Evolutionary conservation across 23 tunicate species (phyloP).

Genomic region (Trididemnum clinides): DNA sequence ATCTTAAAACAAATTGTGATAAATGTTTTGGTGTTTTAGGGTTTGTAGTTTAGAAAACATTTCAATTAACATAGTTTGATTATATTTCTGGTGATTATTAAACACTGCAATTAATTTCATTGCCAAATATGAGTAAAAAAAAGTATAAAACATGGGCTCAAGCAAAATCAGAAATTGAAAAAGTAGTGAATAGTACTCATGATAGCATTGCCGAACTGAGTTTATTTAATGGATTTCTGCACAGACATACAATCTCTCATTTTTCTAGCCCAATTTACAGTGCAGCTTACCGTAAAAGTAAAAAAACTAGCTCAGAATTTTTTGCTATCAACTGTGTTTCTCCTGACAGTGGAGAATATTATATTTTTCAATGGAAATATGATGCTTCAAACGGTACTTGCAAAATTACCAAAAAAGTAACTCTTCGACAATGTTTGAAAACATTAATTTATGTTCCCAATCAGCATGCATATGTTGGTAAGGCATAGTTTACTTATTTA

Average conservation of each 20-base stretch:
- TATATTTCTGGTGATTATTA: no score
- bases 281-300: constrained; percentile 33
- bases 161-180: constrained; percentile 31
- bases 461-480: constrained; percentile 72
- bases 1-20: no score
- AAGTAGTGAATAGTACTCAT: neutral
- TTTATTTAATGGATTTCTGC: constrained; percentile 51
- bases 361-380: constrained; percentile 61
- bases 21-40: no score
- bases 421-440: constrained; percentile 61
- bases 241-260: constrained; percentile 53
- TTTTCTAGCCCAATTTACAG: constrained; percentile 53
- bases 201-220: constrained; percentile 22
- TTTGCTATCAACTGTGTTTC: constrained; percentile 56
- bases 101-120: no score
- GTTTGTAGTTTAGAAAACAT: no score
- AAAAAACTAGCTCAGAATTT: constrained; percentile 30
- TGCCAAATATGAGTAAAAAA: constrained; percentile 26
- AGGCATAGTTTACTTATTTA: no score
- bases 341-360: constrained; percentile 43
- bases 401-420: constrained; percentile 18
- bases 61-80: no score
- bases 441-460: constrained; percentile 35
- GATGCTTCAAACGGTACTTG: constrained; percentile 10
- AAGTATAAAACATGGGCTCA: constrained; percentile 24